A percentile compares a stretch with the other conserved stretches of the same genome.
phyloP scores from a whole-genome alignment of 2,888 invertebrate species.

The Ashinkailepas kermadecensis region DNA sequence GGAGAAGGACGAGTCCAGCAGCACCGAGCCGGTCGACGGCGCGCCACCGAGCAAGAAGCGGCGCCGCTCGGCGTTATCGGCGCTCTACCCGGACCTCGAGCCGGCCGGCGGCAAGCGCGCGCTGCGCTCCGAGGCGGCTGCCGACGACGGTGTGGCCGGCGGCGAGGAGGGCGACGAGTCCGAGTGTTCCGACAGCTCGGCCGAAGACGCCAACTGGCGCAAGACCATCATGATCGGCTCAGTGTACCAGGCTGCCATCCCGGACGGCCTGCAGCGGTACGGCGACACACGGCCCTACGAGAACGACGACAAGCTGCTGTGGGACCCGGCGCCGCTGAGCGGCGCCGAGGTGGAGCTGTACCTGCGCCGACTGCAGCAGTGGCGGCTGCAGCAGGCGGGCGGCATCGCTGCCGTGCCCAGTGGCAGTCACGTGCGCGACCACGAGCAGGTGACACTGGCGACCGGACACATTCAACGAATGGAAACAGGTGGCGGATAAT shows the following conservation, averaged over 20 bases:
- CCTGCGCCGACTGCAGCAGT: slow-evolving; percentile 50
- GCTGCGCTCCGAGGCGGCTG: not conserved
- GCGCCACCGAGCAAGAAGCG: not conserved
- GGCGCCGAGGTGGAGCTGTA: slow-evolving; percentile 71
- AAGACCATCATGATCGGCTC: slow-evolving; percentile 90
- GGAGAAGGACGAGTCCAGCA: slow-evolving; percentile 26
- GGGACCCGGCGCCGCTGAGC: slow-evolving; percentile 75
- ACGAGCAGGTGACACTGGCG: slow-evolving; percentile 44
- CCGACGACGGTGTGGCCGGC: slow-evolving; percentile 23
- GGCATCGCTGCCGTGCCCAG: slow-evolving; percentile 54
- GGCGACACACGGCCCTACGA: slow-evolving; percentile 83
- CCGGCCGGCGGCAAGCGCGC: not conserved
- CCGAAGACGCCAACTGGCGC: slow-evolving; percentile 74
- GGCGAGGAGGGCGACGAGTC: slow-evolving; percentile 58
- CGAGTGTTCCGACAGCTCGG: slow-evolving; percentile 63
- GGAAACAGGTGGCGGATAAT: no score
- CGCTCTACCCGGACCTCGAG: slow-evolving; percentile 16
- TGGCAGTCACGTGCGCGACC: slow-evolving; percentile 61
- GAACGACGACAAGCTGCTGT: slow-evolving; percentile 88
- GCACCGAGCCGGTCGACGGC: slow-evolving; percentile 26
- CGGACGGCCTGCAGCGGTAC: slow-evolving; percentile 82
- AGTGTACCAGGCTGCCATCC: slow-evolving; percentile 88
- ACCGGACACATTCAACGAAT: no score
- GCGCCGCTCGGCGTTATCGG: slow-evolving; percentile 10
- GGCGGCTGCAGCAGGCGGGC: slow-evolving; percentile 42